Conservation (phyloP, 2,113 vertebrate genomes). For the Myxocyprinus asiaticus region DNA sequence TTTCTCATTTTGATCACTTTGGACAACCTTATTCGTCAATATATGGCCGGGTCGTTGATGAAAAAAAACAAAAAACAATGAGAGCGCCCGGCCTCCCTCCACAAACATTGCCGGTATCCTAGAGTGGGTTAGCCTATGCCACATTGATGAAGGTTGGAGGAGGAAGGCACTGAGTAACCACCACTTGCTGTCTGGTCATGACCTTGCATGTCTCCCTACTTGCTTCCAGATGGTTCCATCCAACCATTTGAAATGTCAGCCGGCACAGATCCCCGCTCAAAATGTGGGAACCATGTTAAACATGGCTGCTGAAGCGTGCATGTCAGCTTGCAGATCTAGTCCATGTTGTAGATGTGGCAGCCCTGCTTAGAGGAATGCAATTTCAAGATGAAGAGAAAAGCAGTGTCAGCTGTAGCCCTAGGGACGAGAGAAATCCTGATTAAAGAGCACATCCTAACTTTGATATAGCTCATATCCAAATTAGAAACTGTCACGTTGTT, state of each 20-base stretch:
- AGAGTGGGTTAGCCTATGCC: conserved; percentile 4
- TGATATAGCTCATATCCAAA: conserved; percentile 64
- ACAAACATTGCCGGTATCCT: neutral
- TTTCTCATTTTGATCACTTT: too few species aligned
- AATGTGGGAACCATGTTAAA: conserved; percentile 34
- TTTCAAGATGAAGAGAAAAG: conserved; percentile 62
- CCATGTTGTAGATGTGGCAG: neutral
- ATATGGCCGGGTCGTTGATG: too few species aligned
- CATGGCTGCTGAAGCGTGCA: conserved; percentile 10
- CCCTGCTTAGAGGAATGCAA: conserved; percentile 52
- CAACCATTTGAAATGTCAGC: conserved; percentile 23
- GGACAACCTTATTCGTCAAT: too few species aligned
- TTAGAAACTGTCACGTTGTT: conserved; percentile 64
- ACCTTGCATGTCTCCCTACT: conserved; percentile 42
- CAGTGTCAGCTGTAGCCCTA: conserved; percentile 67
- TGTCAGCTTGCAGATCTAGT: too few species aligned
- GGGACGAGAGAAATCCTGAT: conserved; percentile 64
- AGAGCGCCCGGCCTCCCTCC: neutral
- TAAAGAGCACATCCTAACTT: conserved; percentile 69
- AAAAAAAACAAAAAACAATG: neutral
- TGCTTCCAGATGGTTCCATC: conserved; percentile 50
- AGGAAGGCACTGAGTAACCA: neutral
- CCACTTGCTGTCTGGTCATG: conserved; percentile 21
- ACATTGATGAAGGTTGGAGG: conserved; percentile 1
- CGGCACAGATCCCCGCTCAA: conserved; percentile 1